Conservation (phyloP, 2,888 invertebrate species). For the Empis stercorea region DNA sequence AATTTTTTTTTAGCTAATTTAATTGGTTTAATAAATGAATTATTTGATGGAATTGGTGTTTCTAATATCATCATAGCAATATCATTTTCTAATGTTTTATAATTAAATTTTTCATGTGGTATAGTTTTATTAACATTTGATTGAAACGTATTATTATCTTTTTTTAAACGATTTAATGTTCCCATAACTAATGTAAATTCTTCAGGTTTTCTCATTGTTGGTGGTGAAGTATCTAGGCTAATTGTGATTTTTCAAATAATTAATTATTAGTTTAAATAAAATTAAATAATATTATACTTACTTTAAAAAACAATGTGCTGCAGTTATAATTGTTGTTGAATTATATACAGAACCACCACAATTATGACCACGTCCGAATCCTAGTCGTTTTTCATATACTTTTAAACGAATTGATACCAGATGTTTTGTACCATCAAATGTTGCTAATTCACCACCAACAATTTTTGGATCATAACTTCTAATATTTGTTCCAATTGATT, state of each 20-base stretch:
- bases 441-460: slow-evolving; percentile 19
- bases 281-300: slow-evolving; percentile 10
- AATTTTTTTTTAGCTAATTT: slow-evolving; percentile 10
- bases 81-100: slow-evolving; percentile 16
- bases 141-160: slow-evolving; percentile 11
- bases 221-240: slow-evolving; percentile 11
- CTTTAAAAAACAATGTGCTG: slow-evolving; percentile 23
- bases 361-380: slow-evolving; percentile 22
- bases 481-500: too few relatives aligned
- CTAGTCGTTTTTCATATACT: slow-evolving; percentile 7
- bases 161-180: slow-evolving; percentile 11
- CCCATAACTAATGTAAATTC: slow-evolving; percentile 24
- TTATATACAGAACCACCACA: slow-evolving; percentile 21
- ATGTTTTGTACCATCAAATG: slow-evolving; percentile 15
- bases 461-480: slow-evolving; percentile 17
- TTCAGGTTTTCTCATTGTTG: slow-evolving; percentile 14
- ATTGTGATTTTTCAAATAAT: too few relatives aligned
- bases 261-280: too few relatives aligned
- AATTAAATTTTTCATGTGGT: slow-evolving; percentile 15
- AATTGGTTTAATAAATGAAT: slow-evolving; percentile 14
- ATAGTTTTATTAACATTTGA: slow-evolving; percentile 19
- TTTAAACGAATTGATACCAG: slow-evolving; percentile 24
- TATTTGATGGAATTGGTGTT: slow-evolving; percentile 18
- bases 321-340: slow-evolving; percentile 16
- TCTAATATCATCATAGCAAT: slow-evolving; percentile 24